A percentile compares a stretch with the other conserved stretches of the same genome.
phyloP scores from a whole-genome alignment of 2,113 vertebrate species.

The Ginglymostoma cirratum region DNA sequence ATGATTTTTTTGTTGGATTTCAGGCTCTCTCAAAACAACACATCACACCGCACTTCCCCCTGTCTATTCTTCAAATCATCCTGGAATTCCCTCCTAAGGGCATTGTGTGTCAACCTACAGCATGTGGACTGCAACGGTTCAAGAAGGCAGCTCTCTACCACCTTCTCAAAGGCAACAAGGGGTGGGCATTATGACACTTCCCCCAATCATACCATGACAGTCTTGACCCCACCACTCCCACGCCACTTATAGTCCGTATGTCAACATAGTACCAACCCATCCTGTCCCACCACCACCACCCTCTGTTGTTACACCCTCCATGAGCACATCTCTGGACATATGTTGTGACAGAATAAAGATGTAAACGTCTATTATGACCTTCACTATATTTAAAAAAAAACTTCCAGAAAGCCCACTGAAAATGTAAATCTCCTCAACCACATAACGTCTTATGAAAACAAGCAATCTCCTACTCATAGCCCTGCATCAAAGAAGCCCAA shows the following conservation, averaged over 20 bases:
- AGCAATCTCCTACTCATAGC: no score
- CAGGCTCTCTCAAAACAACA: not conserved
- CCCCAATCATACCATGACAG: no score
- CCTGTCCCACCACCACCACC: not conserved
- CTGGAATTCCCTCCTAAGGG: not conserved
- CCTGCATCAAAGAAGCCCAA: not conserved
- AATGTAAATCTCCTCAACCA: not conserved
- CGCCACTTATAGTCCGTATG: not conserved
- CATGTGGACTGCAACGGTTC: no score
- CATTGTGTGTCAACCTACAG: no score
- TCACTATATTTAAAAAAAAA: not conserved
- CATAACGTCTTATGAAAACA: not conserved
- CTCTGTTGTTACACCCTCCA: not conserved
- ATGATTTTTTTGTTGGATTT: not conserved
- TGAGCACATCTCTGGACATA: not conserved
- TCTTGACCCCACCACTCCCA: not conserved
- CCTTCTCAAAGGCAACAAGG: no score
- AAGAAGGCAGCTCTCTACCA: no score
- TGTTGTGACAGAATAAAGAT: not conserved
- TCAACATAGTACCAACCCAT: not conserved
- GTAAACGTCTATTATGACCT: not conserved
- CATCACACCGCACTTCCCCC: not conserved
- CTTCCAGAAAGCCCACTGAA: not conserved
- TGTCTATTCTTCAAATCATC: not conserved
- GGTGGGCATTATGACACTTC: no score